Conservation (phyloP, 2,797 vertebrate species). For the Eidolon dupreanum region DNA sequence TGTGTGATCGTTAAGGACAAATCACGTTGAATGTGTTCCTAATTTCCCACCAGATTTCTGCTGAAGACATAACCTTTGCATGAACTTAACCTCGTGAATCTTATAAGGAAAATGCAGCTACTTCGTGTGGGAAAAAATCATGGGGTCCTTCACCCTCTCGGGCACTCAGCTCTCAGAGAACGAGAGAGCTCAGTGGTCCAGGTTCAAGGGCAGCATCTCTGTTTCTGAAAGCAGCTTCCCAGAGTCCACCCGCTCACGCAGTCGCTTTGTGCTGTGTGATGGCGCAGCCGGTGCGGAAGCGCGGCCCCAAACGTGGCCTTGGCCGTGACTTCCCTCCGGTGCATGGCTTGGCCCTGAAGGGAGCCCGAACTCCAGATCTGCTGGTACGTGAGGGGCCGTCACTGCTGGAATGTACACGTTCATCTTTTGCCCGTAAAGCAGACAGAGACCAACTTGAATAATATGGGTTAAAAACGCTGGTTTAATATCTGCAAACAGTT, state of each 20-base stretch:
- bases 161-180: constrained; percentile 81
- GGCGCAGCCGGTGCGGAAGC: constrained; percentile 75
- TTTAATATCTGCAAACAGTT: not conserved
- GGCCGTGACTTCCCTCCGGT: not conserved
- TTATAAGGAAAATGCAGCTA: constrained; percentile 76
- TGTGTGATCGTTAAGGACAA: constrained; percentile 73
- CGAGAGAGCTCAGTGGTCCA: constrained; percentile 78
- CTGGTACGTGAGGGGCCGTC: not conserved
- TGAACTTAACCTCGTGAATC: constrained; percentile 90
- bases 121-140: constrained; percentile 83
- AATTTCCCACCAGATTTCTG: constrained; percentile 74
- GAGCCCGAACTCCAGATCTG: accelerated
- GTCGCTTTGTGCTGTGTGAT: constrained; percentile 64
- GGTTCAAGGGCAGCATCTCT: constrained; percentile 86
- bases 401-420: not conserved
- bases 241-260: constrained; percentile 82
- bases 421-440: not conserved
- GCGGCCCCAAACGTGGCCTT: constrained; percentile 7
- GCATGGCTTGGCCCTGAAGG: not conserved
- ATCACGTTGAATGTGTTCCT: constrained; percentile 68
- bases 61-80: constrained; percentile 87
- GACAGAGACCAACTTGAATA: not conserved
- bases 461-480: not conserved
- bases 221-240: constrained; percentile 85
- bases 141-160: constrained; percentile 84